A percentile compares a stretch with the other conserved stretches of the same genome.
Conservation (phyloP, 2,888 invertebrate species). For the Eupelmus urozonus region DNA sequence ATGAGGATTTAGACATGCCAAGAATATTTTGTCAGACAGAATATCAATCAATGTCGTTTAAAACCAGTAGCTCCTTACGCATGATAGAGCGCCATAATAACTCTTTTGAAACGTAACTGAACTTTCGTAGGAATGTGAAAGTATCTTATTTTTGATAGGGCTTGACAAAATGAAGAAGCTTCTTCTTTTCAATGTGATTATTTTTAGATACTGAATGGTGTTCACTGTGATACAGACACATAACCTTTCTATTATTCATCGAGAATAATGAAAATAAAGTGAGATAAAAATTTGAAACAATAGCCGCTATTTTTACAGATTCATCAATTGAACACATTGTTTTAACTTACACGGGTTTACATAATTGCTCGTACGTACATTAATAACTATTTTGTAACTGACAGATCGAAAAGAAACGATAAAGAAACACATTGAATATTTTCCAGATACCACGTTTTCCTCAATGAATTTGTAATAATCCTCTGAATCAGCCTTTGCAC, state of each 20-base stretch:
- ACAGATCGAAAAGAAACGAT: no score
- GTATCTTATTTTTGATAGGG: constrained; percentile 12
- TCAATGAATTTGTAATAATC: no score
- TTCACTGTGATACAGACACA: background rate
- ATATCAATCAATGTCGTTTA: constrained; percentile 18
- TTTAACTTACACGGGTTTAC: background rate
- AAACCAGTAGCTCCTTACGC: constrained; percentile 1
- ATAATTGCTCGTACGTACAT: background rate
- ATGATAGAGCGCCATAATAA: constrained; percentile 4
- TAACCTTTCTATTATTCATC: constrained; percentile 1
- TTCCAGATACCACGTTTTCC: no score
- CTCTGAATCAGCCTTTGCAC: no score
- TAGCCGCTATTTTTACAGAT: no score
- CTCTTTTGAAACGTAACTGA: background rate
- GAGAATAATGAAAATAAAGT: no score
- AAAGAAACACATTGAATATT: no score
- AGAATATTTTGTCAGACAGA: background rate
- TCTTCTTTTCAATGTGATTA: background rate
- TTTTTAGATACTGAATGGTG: constrained; percentile 6
- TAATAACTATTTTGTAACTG: no score
- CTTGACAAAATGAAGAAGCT: no score
- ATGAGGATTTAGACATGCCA: background rate
- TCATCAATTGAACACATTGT: no score
- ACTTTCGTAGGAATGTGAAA: constrained; percentile 43
- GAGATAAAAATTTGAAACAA: no score